phyloP scores from a whole-genome alignment of 1,140 invertebrate species.

The Drosophila mauritiana region DNA sequence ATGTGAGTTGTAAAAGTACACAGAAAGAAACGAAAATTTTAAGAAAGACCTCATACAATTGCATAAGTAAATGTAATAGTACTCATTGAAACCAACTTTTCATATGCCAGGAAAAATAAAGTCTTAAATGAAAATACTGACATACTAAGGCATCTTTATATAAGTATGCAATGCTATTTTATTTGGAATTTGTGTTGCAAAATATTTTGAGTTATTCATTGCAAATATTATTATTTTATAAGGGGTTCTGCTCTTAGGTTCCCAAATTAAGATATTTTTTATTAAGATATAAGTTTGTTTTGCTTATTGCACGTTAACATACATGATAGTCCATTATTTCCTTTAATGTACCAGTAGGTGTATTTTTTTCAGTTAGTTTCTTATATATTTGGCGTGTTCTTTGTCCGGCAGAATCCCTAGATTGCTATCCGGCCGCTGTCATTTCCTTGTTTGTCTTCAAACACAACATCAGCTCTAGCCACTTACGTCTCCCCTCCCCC shows the following conservation, averaged over 20 bases:
- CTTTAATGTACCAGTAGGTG: slow-evolving; percentile 1
- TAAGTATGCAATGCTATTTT: not conserved
- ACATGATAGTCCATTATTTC: not conserved
- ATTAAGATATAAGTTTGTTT: too few species aligned
- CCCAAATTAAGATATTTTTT: too few species aligned
- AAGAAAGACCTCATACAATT: too few species aligned
- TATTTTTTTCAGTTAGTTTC: slow-evolving; percentile 24
- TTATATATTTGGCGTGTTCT: slow-evolving; percentile 39
- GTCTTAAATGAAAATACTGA: not conserved
- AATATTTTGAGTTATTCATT: too few species aligned
- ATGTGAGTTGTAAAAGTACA: slow-evolving; percentile 17
- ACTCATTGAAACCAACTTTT: too few species aligned
- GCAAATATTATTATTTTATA: too few species aligned
- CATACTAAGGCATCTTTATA: not conserved
- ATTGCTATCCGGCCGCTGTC: slow-evolving; percentile 58
- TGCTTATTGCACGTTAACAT: too few species aligned
- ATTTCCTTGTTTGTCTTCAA: slow-evolving; percentile 63
- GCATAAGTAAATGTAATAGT: too few species aligned
- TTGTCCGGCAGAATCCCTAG: slow-evolving; percentile 39
- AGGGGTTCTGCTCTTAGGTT: too few species aligned
- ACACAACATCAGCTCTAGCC: slow-evolving; percentile 39
- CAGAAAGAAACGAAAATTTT: not conserved
- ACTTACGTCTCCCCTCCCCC: slow-evolving; percentile 10
- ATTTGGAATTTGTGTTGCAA: too few species aligned
- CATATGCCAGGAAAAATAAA: too few species aligned